Conservation (phyloP, 2,113 vertebrate species). For the Strix aluco region DNA sequence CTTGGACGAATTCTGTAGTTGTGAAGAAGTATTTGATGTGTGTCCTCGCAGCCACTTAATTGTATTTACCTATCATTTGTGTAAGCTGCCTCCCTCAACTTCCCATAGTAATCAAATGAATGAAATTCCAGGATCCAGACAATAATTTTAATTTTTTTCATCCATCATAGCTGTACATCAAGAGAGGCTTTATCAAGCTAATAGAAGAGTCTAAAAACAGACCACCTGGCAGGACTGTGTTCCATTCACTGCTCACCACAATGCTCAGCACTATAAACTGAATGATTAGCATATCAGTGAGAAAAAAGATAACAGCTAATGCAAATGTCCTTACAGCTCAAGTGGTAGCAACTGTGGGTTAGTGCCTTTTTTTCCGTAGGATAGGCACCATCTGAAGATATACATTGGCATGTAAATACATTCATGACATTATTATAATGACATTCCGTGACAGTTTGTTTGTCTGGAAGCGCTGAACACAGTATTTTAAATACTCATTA, state of each 20-base stretch:
- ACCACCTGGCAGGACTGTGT: not conserved
- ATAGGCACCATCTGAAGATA: not conserved
- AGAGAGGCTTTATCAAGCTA: not conserved
- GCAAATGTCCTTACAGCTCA: not conserved
- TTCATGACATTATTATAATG: conserved; percentile 30
- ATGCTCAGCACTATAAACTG: not conserved
- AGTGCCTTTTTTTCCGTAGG: not conserved
- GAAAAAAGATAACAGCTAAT: not conserved
- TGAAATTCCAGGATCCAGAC: not conserved
- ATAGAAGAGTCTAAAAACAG: not conserved
- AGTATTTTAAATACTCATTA: conserved; percentile 49
- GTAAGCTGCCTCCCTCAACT: not conserved
- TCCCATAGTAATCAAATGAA: not conserved
- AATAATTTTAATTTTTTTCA: not conserved
- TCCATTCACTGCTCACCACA: not conserved
- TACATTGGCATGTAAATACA: conserved; percentile 17
- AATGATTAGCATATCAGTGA: not conserved
- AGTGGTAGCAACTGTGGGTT: not conserved
- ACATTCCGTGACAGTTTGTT: not conserved
- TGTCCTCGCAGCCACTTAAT: not conserved
- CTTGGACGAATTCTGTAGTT: not conserved
- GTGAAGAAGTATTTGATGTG: not conserved
- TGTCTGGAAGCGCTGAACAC: not conserved
- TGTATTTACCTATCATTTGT: not conserved
- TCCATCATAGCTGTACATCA: not conserved